phyloP scores from a whole-genome alignment of 2,888 invertebrate species.

The Tetrapedia diversipes region DNA sequence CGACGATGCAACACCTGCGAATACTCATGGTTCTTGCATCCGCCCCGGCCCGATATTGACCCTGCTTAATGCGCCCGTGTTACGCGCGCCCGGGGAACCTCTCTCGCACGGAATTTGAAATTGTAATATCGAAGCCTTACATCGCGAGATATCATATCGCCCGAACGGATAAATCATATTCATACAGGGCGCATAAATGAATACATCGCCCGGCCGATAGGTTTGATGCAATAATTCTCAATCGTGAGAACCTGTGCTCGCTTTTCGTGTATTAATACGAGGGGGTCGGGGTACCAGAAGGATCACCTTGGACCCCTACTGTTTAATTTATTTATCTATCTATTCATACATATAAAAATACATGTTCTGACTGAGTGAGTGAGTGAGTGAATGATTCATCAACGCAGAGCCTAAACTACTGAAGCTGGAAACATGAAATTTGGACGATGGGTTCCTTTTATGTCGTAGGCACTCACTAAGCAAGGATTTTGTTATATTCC shows the following conservation, averaged over 20 bases:
- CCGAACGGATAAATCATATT: conserved; percentile 48
- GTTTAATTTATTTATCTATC: no score
- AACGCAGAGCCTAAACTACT: no score
- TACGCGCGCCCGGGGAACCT: conserved; percentile 21
- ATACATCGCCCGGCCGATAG: conserved; percentile 40
- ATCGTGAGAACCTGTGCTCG: conserved; percentile 20
- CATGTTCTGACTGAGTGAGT: no score
- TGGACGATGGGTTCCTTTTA: no score
- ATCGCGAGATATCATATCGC: conserved; percentile 45
- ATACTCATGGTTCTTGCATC: conserved; percentile 37
- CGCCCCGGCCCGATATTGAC: conserved; percentile 48
- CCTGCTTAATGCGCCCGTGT: conserved; percentile 46
- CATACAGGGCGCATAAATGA: conserved; percentile 53
- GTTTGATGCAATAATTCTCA: conserved; percentile 30
- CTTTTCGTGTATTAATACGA: background rate
- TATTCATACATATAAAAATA: no score
- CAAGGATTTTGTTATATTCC: no score
- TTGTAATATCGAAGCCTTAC: conserved; percentile 56
- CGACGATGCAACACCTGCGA: conserved; percentile 43
- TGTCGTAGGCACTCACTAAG: no score
- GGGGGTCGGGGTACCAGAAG: no score
- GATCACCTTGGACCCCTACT: no score
- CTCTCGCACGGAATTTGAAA: conserved; percentile 51
- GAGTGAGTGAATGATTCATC: no score
- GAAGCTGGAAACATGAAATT: no score